Evolutionary conservation across 2,797 vertebrate species (phyloP), one percentile per base, ranked within the genome.

Genomic region (Acipenser ruthenus): DNA sequence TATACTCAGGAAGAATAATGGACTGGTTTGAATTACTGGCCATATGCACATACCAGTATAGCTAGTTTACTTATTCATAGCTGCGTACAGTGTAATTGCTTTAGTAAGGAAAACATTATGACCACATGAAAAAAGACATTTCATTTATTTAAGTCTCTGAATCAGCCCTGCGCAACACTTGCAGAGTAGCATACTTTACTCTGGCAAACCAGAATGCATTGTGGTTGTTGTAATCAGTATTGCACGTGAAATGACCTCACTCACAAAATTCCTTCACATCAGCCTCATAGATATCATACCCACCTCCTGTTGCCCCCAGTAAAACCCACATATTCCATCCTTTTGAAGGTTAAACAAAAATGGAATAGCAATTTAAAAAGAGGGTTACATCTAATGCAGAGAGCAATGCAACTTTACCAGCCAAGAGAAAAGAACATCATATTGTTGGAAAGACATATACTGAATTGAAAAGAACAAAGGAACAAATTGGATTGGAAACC

Each of bases 191-290:
- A n/a, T 10, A 0, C n/a, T 10, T 10, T 6, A 55, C n/a, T n/a
- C n/a, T n/a, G 52, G 52, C 52, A 55, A 55, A 9, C 52, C 52
- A 5, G 52, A 55, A 55, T 55, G 52, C n/a, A n/a, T 55, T 5
- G 52, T 55, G 52, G 52, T 55, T 55, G 52, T 55, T 55, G 52
- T 55, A 55, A 55, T 55, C 52, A 55, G 52, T 9, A 55, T 55
- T 55, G 52, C 52, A 7, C 6, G 6, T 55, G 52, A 55, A 55
- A 55, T 55, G 9, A 55, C 52, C 4, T 55, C 52, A 53, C 52
- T 55, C 52, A 55, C n/a, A 55, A n/a, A n/a, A 55, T 55, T 55
- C n/a, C 52, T 55, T 55, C 3, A 55, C 9, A 10, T 9, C 9
- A 55, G n/a, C 23, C 23, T 37, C 9, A 55, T 55, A 52, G 9